A percentile compares a stretch with the other conserved stretches of the same genome.
Evolutionary conservation across 2,113 vertebrate genomes (phyloP).

Genomic region (Pseudorhombus dupliciocellatus): DNA sequence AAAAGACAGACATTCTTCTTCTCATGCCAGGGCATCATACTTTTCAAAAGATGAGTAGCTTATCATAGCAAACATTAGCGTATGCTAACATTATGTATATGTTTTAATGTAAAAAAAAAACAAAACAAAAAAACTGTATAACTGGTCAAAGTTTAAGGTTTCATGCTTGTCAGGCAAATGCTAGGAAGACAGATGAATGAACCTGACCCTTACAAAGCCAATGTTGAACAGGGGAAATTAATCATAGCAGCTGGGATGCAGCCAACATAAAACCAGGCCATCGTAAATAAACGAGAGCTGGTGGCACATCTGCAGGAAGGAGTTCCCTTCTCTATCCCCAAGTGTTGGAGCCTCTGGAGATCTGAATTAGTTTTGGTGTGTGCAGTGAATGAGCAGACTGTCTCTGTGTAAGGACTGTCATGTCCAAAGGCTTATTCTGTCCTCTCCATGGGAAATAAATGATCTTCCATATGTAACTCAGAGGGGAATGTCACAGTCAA

Average conservation of each 20-base stretch:
- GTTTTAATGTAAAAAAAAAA: no score
- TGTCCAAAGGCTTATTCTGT: conserved; percentile 7
- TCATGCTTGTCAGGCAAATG: neutral
- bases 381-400: conserved; percentile 11
- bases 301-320: conserved; percentile 9
- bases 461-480: conserved; percentile 4
- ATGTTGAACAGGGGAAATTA: conserved; percentile 35
- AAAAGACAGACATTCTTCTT: no score
- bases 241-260: conserved; percentile 39
- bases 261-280: conserved; percentile 41
- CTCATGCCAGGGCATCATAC: no score
- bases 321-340: neutral
- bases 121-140: neutral
- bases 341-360: neutral
- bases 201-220: neutral
- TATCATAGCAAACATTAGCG: no score
- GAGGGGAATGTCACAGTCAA: conserved; percentile 1
- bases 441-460: neutral
- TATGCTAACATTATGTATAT: no score
- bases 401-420: conserved; percentile 2
- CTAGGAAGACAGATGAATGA: conserved; percentile 7
- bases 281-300: conserved; percentile 14
- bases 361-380: conserved; percentile 3
- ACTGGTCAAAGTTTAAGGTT: neutral
- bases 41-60: no score